These are phyloP conservation scores for Heliconius erato DNA, from an alignment of 2,888 invertebrate species.

Conservation along the genomic window DNA sequence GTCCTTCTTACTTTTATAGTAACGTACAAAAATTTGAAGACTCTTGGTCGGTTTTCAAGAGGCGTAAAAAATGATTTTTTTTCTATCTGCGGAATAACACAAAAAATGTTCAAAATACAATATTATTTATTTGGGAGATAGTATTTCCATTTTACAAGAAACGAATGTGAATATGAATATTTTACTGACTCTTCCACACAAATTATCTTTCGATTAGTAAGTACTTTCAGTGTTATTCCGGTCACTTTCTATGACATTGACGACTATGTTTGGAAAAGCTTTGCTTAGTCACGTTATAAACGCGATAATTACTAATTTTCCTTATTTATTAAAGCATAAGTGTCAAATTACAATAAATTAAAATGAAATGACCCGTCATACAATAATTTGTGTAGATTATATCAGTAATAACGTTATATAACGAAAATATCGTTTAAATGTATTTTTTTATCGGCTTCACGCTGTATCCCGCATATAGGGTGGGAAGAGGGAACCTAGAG, in stretches of 20 bases:
- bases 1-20: background rate
- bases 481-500: no score
- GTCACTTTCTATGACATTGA: constrained; percentile 49
- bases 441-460: no score
- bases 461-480: no score
- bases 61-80: no score
- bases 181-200: background rate
- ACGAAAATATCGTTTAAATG: background rate
- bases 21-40: no score
- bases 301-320: background rate
- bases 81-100: no score
- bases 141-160: background rate
- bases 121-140: background rate
- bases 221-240: constrained; percentile 44
- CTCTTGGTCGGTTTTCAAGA: no score
- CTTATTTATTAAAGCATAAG: constrained; percentile 24
- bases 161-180: background rate
- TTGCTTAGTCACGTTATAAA: constrained; percentile 43
- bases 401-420: constrained; percentile 35
- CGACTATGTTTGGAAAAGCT: constrained; percentile 48
- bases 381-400: constrained; percentile 37
- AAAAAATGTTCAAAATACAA: no score
- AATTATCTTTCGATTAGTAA: constrained; percentile 35
- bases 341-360: constrained; percentile 21
- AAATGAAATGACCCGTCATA: background rate